A percentile compares a stretch with the other conserved stretches of the same genome.
Conservation (phyloP, 1,140 invertebrate species). For the Apis florea region DNA sequence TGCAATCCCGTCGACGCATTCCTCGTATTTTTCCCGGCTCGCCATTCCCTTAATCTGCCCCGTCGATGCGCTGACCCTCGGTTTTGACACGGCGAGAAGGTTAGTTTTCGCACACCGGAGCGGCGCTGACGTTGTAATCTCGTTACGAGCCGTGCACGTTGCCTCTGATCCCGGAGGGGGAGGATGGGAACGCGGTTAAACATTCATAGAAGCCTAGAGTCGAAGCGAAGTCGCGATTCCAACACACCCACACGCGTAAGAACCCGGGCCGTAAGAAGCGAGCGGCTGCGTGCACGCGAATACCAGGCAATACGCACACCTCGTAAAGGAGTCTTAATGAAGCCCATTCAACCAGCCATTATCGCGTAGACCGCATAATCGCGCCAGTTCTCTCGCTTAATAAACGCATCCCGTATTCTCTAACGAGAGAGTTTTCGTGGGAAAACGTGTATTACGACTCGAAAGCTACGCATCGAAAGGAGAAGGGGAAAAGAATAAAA, state of each 20-base stretch:
- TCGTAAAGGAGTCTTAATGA: constrained; percentile 76
- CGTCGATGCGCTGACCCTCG: constrained; percentile 35
- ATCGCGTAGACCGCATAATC: constrained; percentile 77
- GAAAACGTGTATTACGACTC: no score
- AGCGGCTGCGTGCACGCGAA: background rate
- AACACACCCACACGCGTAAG: constrained; percentile 13
- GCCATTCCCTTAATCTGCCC: constrained; percentile 28
- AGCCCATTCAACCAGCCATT: constrained; percentile 78
- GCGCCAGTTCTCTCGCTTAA: constrained; percentile 77
- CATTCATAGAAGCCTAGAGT: constrained; percentile 64
- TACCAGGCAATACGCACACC: no score
- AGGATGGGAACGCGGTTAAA: constrained; percentile 60
- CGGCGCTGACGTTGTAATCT: constrained; percentile 60
- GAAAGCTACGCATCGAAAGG: no score
- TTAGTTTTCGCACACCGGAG: constrained; percentile 50
- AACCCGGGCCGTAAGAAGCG: constrained; percentile 5
- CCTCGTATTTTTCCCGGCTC: constrained; percentile 6
- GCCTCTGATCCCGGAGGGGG: constrained; percentile 46
- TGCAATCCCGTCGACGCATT: background rate
- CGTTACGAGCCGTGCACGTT: constrained; percentile 58
- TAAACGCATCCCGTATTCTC: constrained; percentile 76
- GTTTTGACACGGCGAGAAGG: constrained; percentile 50
- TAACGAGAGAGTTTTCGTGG: no score
- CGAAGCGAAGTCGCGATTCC: background rate
- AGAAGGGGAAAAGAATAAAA: no score